Evolutionary conservation across 2,113 vertebrate genomes (phyloP).

Genomic region (Ahaetulla prasina): DNA sequence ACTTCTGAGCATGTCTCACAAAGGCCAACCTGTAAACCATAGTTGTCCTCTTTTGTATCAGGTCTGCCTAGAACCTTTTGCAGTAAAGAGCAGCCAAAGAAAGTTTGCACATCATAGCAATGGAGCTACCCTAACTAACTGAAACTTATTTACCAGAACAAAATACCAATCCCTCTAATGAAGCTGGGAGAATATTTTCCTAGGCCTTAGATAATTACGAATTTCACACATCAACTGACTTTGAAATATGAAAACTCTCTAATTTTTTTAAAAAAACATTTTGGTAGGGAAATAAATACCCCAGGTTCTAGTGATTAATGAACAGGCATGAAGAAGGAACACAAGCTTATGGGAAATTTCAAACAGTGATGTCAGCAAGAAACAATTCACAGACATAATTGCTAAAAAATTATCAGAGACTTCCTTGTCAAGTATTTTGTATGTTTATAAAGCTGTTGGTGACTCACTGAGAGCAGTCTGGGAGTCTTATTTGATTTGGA

Average conservation of each 20-base stretch:
- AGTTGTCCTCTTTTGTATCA: not conserved
- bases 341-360: slow-evolving; percentile 80
- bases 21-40: not conserved
- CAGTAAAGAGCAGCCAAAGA: not conserved
- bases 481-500: slow-evolving; percentile 84
- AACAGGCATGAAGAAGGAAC: slow-evolving; percentile 79
- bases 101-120: not conserved
- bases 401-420: slow-evolving; percentile 83
- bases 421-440: slow-evolving; percentile 84
- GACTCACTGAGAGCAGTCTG: slow-evolving; percentile 81
- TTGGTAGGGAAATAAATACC: slow-evolving; percentile 68
- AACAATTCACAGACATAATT: slow-evolving; percentile 87
- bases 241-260: slow-evolving; percentile 50
- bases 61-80: not conserved
- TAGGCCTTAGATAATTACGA: slow-evolving; percentile 64
- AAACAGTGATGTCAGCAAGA: slow-evolving; percentile 82
- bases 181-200: slow-evolving; percentile 18
- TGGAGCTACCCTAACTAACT: slow-evolving; percentile 30
- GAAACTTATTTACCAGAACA: slow-evolving; percentile 30
- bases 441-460: slow-evolving; percentile 82
- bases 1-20: not conserved
- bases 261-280: slow-evolving; percentile 28
- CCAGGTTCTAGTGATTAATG: slow-evolving; percentile 78
- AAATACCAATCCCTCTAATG: not conserved
- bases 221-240: slow-evolving; percentile 44